A percentile compares a stretch with the other conserved stretches of the same genome.
phyloP scores from a whole-genome alignment of 2,797 vertebrate species.

The Alosa sapidissima region DNA sequence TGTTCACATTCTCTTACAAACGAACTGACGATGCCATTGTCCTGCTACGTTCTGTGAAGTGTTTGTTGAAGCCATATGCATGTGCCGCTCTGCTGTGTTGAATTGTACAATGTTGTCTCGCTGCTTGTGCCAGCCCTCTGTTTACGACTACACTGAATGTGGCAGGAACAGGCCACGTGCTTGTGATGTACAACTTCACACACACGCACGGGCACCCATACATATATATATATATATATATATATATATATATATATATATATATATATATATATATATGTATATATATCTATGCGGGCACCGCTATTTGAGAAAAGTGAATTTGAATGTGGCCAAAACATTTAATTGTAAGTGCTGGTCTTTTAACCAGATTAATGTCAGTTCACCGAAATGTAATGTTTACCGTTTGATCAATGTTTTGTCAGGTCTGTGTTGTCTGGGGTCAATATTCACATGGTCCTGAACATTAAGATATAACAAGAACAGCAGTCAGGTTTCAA shows the following conservation, averaged over 20 bases:
- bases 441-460: not conserved
- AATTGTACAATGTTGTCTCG: not conserved
- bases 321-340: not conserved
- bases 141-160: slow-evolving; percentile 12
- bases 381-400: not conserved
- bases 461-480: not conserved
- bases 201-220: not conserved
- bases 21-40: not conserved
- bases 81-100: too few species aligned
- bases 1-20: not conserved
- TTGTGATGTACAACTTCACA: not conserved
- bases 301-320: not conserved
- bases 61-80: not conserved
- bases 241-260: too few species aligned
- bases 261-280: too few species aligned
- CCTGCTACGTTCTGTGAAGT: not conserved
- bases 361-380: not conserved
- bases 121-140: not conserved
- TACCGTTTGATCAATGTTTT: not conserved
- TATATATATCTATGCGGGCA: too few species aligned
- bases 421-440: not conserved
- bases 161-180: not conserved
- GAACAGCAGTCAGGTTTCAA: not conserved
- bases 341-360: not conserved
- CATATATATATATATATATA: too few species aligned